phyloP scores from a whole-genome alignment of 2,888 invertebrate species.

The Conops quadrifasciatus region DNA sequence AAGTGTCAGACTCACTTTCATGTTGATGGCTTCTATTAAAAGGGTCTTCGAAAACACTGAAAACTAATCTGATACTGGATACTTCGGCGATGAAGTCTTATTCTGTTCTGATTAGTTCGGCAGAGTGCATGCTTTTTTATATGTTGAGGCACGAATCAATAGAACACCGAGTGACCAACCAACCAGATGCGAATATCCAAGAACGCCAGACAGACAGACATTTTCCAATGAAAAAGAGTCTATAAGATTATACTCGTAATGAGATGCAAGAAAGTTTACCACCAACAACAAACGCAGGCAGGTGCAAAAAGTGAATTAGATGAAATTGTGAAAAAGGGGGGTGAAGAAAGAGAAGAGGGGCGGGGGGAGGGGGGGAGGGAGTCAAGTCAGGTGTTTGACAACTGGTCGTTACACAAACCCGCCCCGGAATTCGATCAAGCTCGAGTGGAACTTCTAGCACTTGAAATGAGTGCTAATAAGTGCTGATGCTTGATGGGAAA shows the following conservation, averaged over 20 bases:
- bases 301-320: neutral
- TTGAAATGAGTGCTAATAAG: too few species aligned
- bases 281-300: neutral
- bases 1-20: conserved; percentile 60
- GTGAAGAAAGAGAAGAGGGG: too few species aligned
- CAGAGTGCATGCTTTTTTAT: conserved; percentile 48
- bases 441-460: too few species aligned
- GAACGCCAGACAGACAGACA: neutral
- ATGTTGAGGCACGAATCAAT: conserved; percentile 12
- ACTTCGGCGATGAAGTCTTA: conserved; percentile 50
- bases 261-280: conserved; percentile 17
- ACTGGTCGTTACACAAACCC: too few species aligned
- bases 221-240: neutral
- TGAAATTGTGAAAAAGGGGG: neutral
- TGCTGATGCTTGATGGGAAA: too few species aligned
- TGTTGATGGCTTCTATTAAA: conserved; percentile 44
- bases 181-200: neutral
- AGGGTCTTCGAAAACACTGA: conserved; percentile 29
- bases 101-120: conserved; percentile 54
- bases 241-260: conserved; percentile 15
- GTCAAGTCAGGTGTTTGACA: too few species aligned
- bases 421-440: too few species aligned
- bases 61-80: conserved; percentile 37
- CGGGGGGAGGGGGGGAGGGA: too few species aligned
- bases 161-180: too few species aligned